A percentile compares a stretch with the other conserved stretches of the same genome.
These are phyloP conservation scores for Chaenocephalus aceratus DNA, from an alignment of 2,113 vertebrate species.

Conservation along the genomic window DNA sequence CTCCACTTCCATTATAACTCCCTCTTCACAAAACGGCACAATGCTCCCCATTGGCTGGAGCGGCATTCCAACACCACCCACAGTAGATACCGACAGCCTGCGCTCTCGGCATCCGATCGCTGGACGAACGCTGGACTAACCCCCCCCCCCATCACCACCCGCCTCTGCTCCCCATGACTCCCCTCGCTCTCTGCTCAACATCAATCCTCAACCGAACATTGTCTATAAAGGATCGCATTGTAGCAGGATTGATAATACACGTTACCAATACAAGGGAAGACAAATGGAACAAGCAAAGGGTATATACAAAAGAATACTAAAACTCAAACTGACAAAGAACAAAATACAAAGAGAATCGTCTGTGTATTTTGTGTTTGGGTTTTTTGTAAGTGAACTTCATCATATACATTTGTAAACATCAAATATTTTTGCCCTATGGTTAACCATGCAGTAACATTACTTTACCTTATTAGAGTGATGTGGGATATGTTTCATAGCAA, in stretches of 20 bases:
- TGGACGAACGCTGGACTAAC: conserved; percentile 44
- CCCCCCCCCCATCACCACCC: conserved; percentile 36
- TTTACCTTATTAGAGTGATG: neutral
- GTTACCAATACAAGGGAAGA: conserved; percentile 24
- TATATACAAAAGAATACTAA: conserved; percentile 14
- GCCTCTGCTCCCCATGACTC: conserved; percentile 57
- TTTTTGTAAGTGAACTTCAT: neutral
- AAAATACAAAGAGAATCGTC: neutral
- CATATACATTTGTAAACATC: neutral
- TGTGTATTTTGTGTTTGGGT: neutral
- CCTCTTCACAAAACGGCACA: conserved; percentile 70
- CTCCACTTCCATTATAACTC: conserved; percentile 76
- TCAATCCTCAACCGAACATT: conserved; percentile 37
- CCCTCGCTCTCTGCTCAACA: conserved; percentile 45
- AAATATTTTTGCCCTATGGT: neutral
- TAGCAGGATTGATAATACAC: conserved; percentile 33
- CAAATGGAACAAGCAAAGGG: conserved; percentile 20
- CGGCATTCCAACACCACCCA: conserved; percentile 76
- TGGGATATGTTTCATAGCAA: neutral
- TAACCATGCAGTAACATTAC: neutral
- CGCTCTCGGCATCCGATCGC: conserved; percentile 44
- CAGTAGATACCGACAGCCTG: conserved; percentile 71
- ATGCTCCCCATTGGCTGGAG: conserved; percentile 73
- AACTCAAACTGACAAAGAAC: neutral
- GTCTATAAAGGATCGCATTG: conserved; percentile 48